Conservation (phyloP, 2,797 vertebrate species). For the Danio jaintianensis region DNA sequence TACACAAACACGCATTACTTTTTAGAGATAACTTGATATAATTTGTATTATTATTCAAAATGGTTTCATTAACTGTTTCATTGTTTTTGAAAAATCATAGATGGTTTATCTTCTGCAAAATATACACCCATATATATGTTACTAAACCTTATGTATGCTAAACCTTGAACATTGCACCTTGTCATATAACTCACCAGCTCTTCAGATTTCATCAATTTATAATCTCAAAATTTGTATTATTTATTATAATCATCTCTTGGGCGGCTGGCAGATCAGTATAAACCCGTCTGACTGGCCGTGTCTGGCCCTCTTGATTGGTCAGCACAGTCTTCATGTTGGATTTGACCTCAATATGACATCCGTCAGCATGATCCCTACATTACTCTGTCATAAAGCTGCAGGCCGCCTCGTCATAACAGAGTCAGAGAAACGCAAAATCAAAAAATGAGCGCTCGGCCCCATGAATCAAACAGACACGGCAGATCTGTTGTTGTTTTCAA, state of each 20-base stretch:
- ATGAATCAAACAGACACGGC: conserved; percentile 61
- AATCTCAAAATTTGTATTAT: neutral
- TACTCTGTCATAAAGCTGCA: conserved; percentile 53
- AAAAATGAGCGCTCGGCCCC: conserved; percentile 67
- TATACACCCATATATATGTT: too few species aligned
- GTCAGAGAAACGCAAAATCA: conserved; percentile 65
- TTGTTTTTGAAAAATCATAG: too few species aligned
- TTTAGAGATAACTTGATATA: too few species aligned
- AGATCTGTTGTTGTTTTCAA: conserved; percentile 42
- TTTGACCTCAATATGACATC: conserved; percentile 50
- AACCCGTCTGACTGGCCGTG: conserved; percentile 47
- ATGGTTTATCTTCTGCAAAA: too few species aligned
- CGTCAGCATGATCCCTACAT: conserved; percentile 58
- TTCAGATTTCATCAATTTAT: too few species aligned
- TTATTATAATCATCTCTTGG: conserved; percentile 32
- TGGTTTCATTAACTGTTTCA: too few species aligned
- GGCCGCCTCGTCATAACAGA: conserved; percentile 66
- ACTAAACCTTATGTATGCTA: too few species aligned
- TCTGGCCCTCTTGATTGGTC: conserved; percentile 20
- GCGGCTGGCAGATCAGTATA: conserved; percentile 22
- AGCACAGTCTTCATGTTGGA: conserved; percentile 32
- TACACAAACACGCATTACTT: too few species aligned
- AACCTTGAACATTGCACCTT: conserved; percentile 4
- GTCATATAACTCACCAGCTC: neutral
- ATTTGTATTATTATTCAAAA: too few species aligned